A percentile compares a stretch with the other conserved stretches of the same genome.
Conservation (phyloP, 2,113 vertebrate species). For the Melospiza melodia region DNA sequence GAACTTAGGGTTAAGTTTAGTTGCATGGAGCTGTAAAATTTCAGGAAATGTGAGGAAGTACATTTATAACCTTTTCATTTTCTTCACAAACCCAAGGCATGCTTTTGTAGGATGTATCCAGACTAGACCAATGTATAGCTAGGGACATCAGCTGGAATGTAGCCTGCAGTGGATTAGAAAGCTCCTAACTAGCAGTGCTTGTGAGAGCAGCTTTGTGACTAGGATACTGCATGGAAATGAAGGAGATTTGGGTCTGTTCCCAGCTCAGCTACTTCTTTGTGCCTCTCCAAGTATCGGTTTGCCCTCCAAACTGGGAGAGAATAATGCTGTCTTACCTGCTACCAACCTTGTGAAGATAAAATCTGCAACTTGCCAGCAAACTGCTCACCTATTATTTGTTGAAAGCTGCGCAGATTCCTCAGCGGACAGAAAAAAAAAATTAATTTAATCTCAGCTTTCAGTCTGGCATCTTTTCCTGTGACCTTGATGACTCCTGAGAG, state of each 20-base stretch:
- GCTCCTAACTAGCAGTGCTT: neutral
- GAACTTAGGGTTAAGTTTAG: neutral
- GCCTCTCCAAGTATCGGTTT: conserved; percentile 2
- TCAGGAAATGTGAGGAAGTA: neutral
- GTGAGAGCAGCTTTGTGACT: conserved; percentile 4
- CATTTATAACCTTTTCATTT: neutral
- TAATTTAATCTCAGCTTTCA: conserved; percentile 26
- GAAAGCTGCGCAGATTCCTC: neutral
- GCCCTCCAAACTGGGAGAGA: neutral
- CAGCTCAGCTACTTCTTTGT: neutral
- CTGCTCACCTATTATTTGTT: neutral
- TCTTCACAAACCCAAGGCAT: accelerated
- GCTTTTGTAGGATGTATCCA: neutral
- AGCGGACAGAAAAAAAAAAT: neutral
- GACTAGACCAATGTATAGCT: neutral
- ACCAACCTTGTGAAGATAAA: conserved; percentile 23
- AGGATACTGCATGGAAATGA: neutral
- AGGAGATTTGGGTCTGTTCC: conserved; percentile 15
- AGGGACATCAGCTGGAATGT: neutral
- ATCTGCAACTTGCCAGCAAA: conserved; percentile 50
- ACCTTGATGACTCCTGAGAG: conserved; percentile 60
- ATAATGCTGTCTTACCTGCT: neutral
- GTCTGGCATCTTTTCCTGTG: conserved; percentile 51
- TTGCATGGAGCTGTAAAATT: neutral
- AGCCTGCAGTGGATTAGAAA: neutral